phyloP scores from a whole-genome alignment of 2,113 vertebrate species.

The Carettochelys insculpta region DNA sequence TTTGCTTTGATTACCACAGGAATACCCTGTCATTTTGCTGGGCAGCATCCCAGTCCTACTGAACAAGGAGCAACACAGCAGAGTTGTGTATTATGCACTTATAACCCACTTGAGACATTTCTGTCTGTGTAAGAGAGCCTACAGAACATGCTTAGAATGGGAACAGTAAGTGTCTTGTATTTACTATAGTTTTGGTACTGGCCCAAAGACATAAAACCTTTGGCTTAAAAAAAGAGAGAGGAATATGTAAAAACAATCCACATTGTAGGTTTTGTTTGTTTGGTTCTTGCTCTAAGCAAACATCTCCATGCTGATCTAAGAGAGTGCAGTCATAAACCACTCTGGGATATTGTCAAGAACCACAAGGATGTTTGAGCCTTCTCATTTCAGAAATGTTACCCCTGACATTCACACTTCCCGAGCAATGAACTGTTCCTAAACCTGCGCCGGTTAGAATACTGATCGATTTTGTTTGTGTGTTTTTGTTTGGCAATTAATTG shows the following conservation, averaged over 20 bases:
- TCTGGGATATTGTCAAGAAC: background rate
- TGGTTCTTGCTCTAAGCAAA: background rate
- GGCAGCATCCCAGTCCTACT: background rate
- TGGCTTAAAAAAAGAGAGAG: background rate
- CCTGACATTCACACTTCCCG: background rate
- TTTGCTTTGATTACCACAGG: background rate
- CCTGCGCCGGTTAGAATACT: background rate
- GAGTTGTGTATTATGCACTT: background rate
- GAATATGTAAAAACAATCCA: background rate
- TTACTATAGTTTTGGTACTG: background rate
- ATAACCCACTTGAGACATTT: background rate
- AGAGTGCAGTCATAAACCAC: background rate
- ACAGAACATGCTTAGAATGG: background rate
- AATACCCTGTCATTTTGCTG: background rate
- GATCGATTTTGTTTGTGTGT: background rate
- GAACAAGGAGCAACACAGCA: background rate
- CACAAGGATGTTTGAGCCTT: background rate
- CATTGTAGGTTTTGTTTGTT: background rate
- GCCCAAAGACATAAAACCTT: background rate
- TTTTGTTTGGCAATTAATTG: conserved; percentile 14
- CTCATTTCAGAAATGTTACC: background rate
- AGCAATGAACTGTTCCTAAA: background rate
- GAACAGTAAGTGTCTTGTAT: background rate
- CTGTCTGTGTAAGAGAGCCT: background rate
- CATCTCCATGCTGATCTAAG: background rate